These are phyloP conservation scores for Dasypogon diadema DNA, from an alignment of 2,888 invertebrate genomes.

Conservation along the genomic window DNA sequence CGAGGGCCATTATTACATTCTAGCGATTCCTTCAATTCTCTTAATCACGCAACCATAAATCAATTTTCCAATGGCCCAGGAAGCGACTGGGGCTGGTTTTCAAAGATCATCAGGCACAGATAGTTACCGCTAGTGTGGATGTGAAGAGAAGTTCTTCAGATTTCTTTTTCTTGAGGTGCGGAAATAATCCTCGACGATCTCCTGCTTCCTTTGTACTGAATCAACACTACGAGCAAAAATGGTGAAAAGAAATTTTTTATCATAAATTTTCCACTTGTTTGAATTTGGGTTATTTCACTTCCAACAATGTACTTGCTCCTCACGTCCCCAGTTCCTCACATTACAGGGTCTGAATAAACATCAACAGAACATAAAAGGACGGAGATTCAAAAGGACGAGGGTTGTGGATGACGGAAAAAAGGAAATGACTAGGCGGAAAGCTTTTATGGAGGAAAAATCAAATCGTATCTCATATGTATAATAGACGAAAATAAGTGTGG, in stretches of 20 bases:
- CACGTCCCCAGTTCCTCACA: neutral
- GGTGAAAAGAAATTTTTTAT: slow-evolving; percentile 51
- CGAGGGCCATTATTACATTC: slow-evolving; percentile 30
- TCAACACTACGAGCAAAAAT: slow-evolving; percentile 46
- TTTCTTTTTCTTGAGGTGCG: slow-evolving; percentile 39
- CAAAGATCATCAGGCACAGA: slow-evolving; percentile 17
- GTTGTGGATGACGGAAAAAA: neutral
- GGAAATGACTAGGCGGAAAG: slow-evolving; percentile 51
- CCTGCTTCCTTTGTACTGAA: slow-evolving; percentile 42
- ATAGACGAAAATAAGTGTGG: neutral
- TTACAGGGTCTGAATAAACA: slow-evolving; percentile 44
- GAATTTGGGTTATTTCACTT: slow-evolving; percentile 47
- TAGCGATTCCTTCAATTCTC: slow-evolving; percentile 15
- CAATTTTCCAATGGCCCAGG: slow-evolving; percentile 43
- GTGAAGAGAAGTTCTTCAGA: slow-evolving; percentile 33
- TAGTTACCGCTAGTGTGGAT: slow-evolving; percentile 10
- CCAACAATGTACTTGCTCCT: slow-evolving; percentile 18
- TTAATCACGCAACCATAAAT: slow-evolving; percentile 49
- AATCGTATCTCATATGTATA: slow-evolving; percentile 40
- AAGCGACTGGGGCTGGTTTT: slow-evolving; percentile 3
- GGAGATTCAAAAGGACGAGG: neutral
- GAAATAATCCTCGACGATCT: slow-evolving; percentile 38
- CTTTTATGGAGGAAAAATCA: slow-evolving; percentile 44
- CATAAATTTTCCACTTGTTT: slow-evolving; percentile 55
- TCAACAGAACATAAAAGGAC: slow-evolving; percentile 37